These are phyloP conservation scores for Corythoichthys intestinalis DNA, from an alignment of 2,113 vertebrate genomes.

Conservation along the genomic window DNA sequence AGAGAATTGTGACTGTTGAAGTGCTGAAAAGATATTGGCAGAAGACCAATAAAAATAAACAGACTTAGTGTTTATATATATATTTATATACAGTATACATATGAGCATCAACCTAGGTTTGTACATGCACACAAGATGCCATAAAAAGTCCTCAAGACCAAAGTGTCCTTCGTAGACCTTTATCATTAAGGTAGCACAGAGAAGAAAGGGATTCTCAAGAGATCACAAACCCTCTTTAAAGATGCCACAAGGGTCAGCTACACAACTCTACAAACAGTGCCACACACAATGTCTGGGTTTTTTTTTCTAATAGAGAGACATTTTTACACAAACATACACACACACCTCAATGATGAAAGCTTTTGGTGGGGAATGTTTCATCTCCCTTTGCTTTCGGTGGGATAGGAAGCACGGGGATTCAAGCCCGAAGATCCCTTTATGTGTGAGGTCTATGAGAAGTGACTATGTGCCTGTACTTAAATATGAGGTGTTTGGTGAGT, in stretches of 20 bases:
- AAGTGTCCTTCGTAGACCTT: slow-evolving; percentile 24
- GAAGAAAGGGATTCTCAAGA: slow-evolving; percentile 35
- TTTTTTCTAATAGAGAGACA: slow-evolving; percentile 40
- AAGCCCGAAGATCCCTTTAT: slow-evolving; percentile 43
- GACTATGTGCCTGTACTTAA: slow-evolving; percentile 11
- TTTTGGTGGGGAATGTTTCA: slow-evolving; percentile 45
- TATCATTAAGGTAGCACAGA: slow-evolving; percentile 37
- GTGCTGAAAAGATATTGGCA: neutral
- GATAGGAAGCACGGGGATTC: slow-evolving; percentile 37
- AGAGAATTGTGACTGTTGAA: neutral
- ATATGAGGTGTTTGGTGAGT: slow-evolving; percentile 4
- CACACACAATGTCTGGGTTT: slow-evolving; percentile 18
- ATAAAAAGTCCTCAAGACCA: slow-evolving; percentile 6
- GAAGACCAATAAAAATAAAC: neutral
- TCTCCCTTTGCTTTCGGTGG: slow-evolving; percentile 43
- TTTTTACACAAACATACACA: slow-evolving; percentile 13
- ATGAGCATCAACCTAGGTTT: neutral
- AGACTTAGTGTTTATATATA: neutral
- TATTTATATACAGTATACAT: neutral
- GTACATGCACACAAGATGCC: neutral
- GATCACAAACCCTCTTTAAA: slow-evolving; percentile 43
- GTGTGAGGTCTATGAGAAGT: slow-evolving; percentile 32
- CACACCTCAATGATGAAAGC: slow-evolving; percentile 50
- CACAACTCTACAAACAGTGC: slow-evolving; percentile 27
- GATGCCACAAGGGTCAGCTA: slow-evolving; percentile 29